Base-by-base conservation (phyloP, 1,140 invertebrate genomes). In the Lerema accius region DNA sequence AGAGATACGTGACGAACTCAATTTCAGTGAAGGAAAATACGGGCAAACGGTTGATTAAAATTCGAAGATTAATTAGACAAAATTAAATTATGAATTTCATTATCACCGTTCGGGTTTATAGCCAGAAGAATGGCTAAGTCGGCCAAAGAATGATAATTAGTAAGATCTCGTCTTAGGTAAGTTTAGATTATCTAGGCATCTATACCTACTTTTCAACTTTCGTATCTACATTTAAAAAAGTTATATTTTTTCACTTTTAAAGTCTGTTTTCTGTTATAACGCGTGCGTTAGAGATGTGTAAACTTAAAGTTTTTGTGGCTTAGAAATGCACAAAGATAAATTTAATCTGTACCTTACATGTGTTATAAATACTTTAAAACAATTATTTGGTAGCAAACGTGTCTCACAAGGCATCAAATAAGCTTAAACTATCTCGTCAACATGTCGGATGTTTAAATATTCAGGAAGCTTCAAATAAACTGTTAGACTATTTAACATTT, bases 381-480 rank as follows among this genome's bases (percentile, higher is more conserved):
- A n/a, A n/a, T n/a, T n/a, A n/a, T n/a, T n/a, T n/a, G n/a, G n/a
- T n/a, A n/a, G n/a, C n/a, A n/a, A n/a, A n/a, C n/a, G n/a, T n/a
- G n/a, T n/a, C n/a, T n/a, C 9, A 32, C 28, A 9, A 32, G 9
- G 28, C 2, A 9, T 9, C 9, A 13, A 26, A 26, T 23, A 23
- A 19, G 17, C 43, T 46, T 11, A 17, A 3, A 45, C 42, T 19
- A 45, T 10, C 16, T 45, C 7, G 17, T 7, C 23, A 17, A 51
- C 35, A 39, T 17, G 28, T 37, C 49, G 17, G 15, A 51, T 37
- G 49, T 51, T 51, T 51, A 51, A 51, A 51, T 51, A 37, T 51
- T 51, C 28, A 37, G 6, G 39, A 35, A 53, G 32, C 32, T 53
- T 37, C 35, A 53, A 32, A 53, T 19, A 48, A 48, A 11, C 37